Evolutionary conservation across 2,888 invertebrate species (phyloP), one percentile per base, ranked within the genome.

Genomic region (Dolichopus griseipennis): DNA sequence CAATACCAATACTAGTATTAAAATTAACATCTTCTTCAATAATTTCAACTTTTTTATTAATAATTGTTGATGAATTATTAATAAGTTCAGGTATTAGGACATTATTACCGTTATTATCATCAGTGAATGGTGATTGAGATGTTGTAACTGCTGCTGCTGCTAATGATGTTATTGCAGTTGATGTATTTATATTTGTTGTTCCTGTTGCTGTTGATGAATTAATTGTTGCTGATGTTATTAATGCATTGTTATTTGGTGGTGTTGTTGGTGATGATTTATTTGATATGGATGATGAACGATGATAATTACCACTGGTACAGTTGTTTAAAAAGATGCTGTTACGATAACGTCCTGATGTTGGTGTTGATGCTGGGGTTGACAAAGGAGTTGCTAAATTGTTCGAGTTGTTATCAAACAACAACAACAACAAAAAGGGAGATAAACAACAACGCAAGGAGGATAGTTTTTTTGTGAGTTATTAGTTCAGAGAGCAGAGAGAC

Each of bases 301-400:
- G 75, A 2, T 74, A 74, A 72, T 70, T 71, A 66, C 34, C 70
- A 69, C 41, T 68, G 27, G n/a, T n/a, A n/a, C 27, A 27, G 27
- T 27, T 27, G 27, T 27, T 27, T 21, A 68, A 72, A 67, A 67
- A 72, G 65, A 65, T 72, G 64, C 65, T 65, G 67, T 71, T 71
- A 61, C 70, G 52, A 69, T 68, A 1, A 69, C 68, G 64, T 71
- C 67, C 27, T 70, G 70, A 27, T 70, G 70, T 65, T 74, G 79
- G 80, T 63, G 79, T 78, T 71, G 78, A 78, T 67, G 79, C 79
- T 70, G 79, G 79, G 70, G 79, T 78, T 69, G 80, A 79, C 66
- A 80, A 74, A 70, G 79, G 79, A 71, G 79, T 79, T 70, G 79
- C 79, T 79, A 75, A 73, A 67, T 65, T 22, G 12, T 62, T 62